Base-by-base conservation (phyloP, 2,888 invertebrate species). In the Andrena flavipes region DNA sequence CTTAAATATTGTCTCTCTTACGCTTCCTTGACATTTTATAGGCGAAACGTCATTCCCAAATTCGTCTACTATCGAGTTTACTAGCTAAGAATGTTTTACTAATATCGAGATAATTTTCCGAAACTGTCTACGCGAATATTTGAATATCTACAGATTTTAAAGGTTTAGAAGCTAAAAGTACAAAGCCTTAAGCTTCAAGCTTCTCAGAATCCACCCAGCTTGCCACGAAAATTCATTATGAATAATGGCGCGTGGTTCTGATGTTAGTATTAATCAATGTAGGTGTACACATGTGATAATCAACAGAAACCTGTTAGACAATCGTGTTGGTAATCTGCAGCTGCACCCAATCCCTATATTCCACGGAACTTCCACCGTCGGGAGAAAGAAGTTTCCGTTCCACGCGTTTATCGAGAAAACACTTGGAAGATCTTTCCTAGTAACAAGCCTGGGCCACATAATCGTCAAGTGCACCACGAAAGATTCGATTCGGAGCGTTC, bases 401-500 rank as follows among this genome's bases (percentile, higher is more conserved):
- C n/a, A 30, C 68, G 33, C 68, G 23, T 4, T n/a, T 26, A 16
- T 29, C n/a, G 13, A 16, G 20, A 16, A 56, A 56, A 23, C 16
- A 16, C 10, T 1, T 26, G 20, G 35, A 10, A 16, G 62, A 6
- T 6, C 2, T 26, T 10, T 8, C 8, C 54, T 48, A 2, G 33
- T 8, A 48, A 23, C n/a, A 49, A 42, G 26, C 16, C 33, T 13
- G 29, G 6, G 42, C 51, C 59, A 60, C 42, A 42, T 79, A 80
- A 80, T 79, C 80, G 62, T 20, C 13, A 16, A 26, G 42, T 64
- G 63, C 16, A 33, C 59, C 49, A 20, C 16, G 63, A 49, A 60
- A 70, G 64, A 59, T 79, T 80, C 64, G 79, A 80, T 69, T 77
- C 64, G 13, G 7, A 16, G 64, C 35, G 51, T 60, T 51, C 80